Evolutionary conservation across 2,797 vertebrate species (phyloP).

Genomic region (Artibeus jamaicensis): DNA sequence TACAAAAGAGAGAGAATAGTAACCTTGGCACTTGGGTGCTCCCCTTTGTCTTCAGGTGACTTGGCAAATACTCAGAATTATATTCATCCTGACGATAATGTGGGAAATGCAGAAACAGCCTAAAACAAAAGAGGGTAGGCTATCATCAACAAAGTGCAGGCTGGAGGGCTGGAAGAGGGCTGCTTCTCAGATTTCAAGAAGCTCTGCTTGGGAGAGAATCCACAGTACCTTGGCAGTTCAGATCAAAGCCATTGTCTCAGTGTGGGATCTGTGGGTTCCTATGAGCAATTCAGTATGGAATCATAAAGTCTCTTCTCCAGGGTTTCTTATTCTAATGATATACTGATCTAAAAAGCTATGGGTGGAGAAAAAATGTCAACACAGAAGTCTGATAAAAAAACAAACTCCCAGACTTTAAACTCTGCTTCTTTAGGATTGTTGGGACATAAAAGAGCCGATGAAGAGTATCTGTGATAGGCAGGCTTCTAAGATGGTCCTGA

Average conservation of each 20-base stretch:
- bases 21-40: not conserved
- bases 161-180: not conserved
- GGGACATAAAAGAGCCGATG: not conserved
- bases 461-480: not conserved
- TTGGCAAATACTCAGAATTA: not conserved
- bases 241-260: not conserved
- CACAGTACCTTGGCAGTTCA: not conserved
- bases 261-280: not conserved
- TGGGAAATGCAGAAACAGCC: not conserved
- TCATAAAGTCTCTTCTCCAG: not conserved
- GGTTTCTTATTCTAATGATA: conserved; percentile 1
- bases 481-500: not conserved
- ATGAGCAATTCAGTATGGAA: not conserved
- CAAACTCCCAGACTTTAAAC: not conserved
- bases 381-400: not conserved
- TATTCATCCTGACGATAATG: not conserved
- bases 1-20: not conserved
- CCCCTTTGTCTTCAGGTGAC: not conserved
- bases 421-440: not conserved
- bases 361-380: not conserved
- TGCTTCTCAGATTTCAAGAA: not conserved
- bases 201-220: not conserved
- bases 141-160: not conserved
- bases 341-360: not conserved
- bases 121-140: not conserved